Evolutionary conservation across 2,888 invertebrate genomes (phyloP).

Genomic region (Sarcophaga caerulescens): DNA sequence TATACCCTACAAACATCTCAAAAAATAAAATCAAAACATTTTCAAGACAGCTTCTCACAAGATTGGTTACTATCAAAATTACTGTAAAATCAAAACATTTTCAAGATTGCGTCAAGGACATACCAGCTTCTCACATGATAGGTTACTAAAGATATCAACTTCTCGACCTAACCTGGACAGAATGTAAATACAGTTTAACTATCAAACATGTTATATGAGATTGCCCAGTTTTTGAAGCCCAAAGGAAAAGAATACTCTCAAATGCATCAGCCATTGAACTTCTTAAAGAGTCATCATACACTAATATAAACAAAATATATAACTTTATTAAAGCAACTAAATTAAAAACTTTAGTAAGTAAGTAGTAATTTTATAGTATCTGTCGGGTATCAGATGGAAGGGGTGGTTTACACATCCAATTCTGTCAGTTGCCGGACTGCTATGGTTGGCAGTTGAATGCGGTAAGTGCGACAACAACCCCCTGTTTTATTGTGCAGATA

Average conservation of each 20-base stretch:
- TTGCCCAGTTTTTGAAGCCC: background rate
- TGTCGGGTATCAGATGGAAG: too few relatives aligned
- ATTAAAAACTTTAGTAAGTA: background rate
- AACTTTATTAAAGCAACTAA: background rate
- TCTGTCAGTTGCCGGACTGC: too few relatives aligned
- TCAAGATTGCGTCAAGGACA: constrained; percentile 22
- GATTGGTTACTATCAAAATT: background rate
- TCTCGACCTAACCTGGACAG: too few relatives aligned
- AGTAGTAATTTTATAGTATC: too few relatives aligned
- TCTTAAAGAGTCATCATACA: background rate
- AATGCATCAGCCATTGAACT: background rate
- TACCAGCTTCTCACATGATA: constrained; percentile 6
- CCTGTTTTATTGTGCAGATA: too few relatives aligned
- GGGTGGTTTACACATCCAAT: too few relatives aligned
- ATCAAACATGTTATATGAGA: too few relatives aligned
- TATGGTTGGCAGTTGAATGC: too few relatives aligned
- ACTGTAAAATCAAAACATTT: background rate
- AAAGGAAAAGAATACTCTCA: background rate
- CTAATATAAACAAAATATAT: background rate
- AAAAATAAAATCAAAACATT: background rate
- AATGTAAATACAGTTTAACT: too few relatives aligned
- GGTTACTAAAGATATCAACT: background rate
- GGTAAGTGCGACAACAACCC: too few relatives aligned
- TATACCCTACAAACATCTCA: too few relatives aligned
- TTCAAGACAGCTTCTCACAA: constrained; percentile 8